Evolutionary conservation across 2,113 vertebrate species (phyloP).

Genomic region (Apteryx owenii): DNA sequence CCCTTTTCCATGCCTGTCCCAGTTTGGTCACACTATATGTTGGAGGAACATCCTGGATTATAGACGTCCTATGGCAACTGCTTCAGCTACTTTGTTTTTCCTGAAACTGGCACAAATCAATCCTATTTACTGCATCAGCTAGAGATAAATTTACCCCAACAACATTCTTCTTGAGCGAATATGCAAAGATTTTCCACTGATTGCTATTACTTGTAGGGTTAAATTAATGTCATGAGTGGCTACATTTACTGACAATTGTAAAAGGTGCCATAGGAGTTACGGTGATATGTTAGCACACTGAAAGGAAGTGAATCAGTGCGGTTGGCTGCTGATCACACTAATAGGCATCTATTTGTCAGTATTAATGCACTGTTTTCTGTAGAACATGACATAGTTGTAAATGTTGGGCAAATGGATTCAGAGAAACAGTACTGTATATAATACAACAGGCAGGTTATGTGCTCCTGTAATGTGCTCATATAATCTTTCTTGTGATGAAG

Average conservation of each 20-base stretch:
- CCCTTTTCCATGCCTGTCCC: not conserved
- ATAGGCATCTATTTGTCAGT: not conserved
- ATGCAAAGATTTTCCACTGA: not conserved
- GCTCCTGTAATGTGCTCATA: not conserved
- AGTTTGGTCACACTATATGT: not conserved
- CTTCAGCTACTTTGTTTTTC: not conserved
- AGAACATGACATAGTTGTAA: fast-evolving
- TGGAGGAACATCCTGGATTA: not conserved
- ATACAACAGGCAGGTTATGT: not conserved
- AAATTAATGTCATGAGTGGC: not conserved
- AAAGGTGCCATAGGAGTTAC: fast-evolving
- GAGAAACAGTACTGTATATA: not conserved
- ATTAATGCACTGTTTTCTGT: not conserved
- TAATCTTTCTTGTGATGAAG: not conserved
- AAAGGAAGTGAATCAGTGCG: not conserved
- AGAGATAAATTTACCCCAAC: not conserved
- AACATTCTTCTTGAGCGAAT: not conserved
- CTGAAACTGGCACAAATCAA: not conserved
- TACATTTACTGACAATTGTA: not conserved
- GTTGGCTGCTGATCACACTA: not conserved
- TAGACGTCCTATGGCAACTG: not conserved
- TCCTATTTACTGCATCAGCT: not conserved
- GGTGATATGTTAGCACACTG: not conserved
- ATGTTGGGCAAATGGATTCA: not conserved
- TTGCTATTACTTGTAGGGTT: not conserved